Evolutionary conservation across 1,140 invertebrate species (phyloP), one percentile per base, ranked within the genome.

Genomic region (Trichonephila inaurata): DNA sequence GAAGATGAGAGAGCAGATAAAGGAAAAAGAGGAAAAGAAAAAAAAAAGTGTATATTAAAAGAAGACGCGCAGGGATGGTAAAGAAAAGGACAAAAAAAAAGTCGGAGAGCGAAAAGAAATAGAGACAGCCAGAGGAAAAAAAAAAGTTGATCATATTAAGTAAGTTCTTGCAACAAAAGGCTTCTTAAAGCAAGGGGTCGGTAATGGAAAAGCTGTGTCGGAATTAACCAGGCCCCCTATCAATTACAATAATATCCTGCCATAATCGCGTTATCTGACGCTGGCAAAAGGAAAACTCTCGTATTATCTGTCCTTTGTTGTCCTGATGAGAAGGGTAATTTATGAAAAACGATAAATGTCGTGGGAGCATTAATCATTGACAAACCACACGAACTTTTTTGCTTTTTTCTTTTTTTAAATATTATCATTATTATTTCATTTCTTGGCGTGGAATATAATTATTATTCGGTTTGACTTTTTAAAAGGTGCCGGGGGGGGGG

Each of bases 181-280:
- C 51, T 92, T 81, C 91, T 87, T 92, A 92, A n/a, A 86, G 92
- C 92, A 89, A 77, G 86, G 72, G 24, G 86, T 85, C 33, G 28
- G 93, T 94, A 94, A 94, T 94, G 93, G 93, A 94, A 94, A 94
- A 94, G 93, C 81, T 90, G 93, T 94, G 93, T 94, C 86, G 61
- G 93, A 94, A 94, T 94, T 94, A 94, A 89, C 93, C 93, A 94
- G 77, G 61, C 93, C 88, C 77, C 77, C 93, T 90, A 94, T 94
- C 93, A 94, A 94, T 94, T 94, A 94, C 93, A 94, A 94, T 94
- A 94, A 94, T 94, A 89, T 85, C 61, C 77, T 86, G 88, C 72
- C 93, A 90, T 94, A 94, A 94, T 94, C 93, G 81, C 64, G 93
- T 94, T 94, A 94, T 94, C 86, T 82, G 66, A 81, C 69, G 88